These are phyloP conservation scores for Orthosia cruda DNA, from an alignment of 2,888 invertebrate genomes.

Conservation along the genomic window DNA sequence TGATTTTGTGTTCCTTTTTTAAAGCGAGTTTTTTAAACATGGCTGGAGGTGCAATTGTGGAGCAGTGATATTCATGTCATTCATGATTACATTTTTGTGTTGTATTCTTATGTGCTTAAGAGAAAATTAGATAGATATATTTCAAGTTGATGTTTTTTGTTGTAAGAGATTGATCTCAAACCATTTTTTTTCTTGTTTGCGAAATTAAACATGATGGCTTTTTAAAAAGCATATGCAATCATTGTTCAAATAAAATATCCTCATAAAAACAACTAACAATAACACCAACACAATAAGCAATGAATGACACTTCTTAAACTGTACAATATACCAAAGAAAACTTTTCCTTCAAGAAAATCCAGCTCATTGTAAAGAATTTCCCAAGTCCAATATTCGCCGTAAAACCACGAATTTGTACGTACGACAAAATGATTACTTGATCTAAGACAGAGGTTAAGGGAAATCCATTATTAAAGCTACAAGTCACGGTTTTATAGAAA, in stretches of 20 bases:
- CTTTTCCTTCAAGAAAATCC: slow-evolving; percentile 6
- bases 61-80: slow-evolving; percentile 49
- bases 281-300: not conserved
- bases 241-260: not conserved
- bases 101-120: not conserved
- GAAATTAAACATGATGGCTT: not conserved
- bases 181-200: not conserved
- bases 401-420: slow-evolving; percentile 15
- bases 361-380: slow-evolving; percentile 11
- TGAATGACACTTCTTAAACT: slow-evolving; percentile 19
- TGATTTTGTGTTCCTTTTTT: slow-evolving; percentile 70
- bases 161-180: no score
- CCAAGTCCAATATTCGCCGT: slow-evolving; percentile 4
- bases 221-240: not conserved
- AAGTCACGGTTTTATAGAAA: slow-evolving; percentile 64
- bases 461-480: slow-evolving; percentile 56
- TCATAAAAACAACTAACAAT: not conserved
- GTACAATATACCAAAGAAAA: slow-evolving; percentile 11
- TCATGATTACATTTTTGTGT: slow-evolving; percentile 45
- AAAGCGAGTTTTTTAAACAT: slow-evolving; percentile 55
- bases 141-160: not conserved
- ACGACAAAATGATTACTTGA: slow-evolving; percentile 47
- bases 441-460: slow-evolving; percentile 48
- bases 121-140: not conserved
- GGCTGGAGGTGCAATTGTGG: slow-evolving; percentile 35